phyloP scores from a whole-genome alignment of 2,113 vertebrate species.

The Erythrocercus mccallii region DNA sequence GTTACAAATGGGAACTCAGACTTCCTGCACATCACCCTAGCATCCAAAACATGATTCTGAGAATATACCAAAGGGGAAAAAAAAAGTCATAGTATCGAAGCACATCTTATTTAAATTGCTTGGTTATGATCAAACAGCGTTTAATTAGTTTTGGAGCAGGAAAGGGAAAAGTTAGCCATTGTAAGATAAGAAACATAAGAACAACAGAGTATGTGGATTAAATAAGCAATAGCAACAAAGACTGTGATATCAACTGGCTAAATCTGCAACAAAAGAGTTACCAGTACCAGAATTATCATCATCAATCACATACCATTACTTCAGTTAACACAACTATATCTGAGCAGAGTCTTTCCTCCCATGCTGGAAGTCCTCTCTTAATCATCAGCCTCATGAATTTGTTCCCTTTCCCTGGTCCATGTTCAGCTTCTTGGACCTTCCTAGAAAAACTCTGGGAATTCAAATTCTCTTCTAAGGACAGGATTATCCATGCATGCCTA shows the following conservation, averaged over 20 bases:
- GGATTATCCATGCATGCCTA: not conserved
- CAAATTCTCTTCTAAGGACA: not conserved
- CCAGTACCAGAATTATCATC: not conserved
- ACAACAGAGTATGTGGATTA: not conserved
- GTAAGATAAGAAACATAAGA: not conserved
- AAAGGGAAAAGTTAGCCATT: not conserved
- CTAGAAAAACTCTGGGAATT: not conserved
- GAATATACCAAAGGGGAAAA: not conserved
- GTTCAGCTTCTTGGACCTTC: not conserved
- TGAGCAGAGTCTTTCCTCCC: not conserved
- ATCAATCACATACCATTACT: not conserved
- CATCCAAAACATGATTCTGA: not conserved
- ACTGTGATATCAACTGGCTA: not conserved
- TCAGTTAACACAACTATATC: not conserved
- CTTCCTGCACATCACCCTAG: not conserved
- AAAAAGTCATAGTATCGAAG: accelerated
- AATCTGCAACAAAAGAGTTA: not conserved
- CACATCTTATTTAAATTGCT: not conserved
- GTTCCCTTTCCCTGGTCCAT: not conserved
- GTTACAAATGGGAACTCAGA: not conserved
- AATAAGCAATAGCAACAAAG: not conserved
- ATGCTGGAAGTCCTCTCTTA: not conserved
- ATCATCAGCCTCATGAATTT: not conserved
- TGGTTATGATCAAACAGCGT: not conserved
- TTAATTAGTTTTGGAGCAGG: not conserved